Conservation (phyloP, 2,113 vertebrate species). For the Engraulis encrasicolus region DNA sequence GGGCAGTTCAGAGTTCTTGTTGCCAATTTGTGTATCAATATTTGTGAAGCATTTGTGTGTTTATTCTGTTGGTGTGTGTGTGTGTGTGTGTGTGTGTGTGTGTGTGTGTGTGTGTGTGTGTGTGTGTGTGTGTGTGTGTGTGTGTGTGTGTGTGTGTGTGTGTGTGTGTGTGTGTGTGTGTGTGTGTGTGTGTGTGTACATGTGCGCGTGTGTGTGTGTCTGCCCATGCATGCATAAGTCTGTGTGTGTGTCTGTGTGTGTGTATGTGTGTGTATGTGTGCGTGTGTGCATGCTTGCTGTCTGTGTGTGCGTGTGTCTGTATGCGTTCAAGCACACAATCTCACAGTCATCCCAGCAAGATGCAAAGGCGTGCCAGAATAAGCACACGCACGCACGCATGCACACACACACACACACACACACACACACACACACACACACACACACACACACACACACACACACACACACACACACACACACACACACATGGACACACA, state of each 20-base stretch:
- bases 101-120: neutral
- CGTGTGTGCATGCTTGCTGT: too few species aligned
- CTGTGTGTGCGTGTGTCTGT: too few species aligned
- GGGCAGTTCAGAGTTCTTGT: neutral
- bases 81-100: constrained; percentile 1
- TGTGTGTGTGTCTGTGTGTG: neutral
- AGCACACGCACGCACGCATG: neutral
- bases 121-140: neutral
- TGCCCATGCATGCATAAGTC: too few species aligned
- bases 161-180: neutral
- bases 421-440: constrained; percentile 16
- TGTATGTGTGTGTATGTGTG: neutral
- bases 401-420: constrained; percentile 5
- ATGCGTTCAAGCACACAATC: neutral
- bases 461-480: neutral
- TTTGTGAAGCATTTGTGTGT: neutral
- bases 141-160: neutral
- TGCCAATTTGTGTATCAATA: neutral
- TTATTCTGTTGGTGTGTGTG: neutral
- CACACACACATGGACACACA: constrained; percentile 8
- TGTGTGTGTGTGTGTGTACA: neutral
- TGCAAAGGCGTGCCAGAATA: neutral
- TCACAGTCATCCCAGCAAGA: constrained; percentile 17
- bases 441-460: constrained; percentile 6
- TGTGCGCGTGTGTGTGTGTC: neutral